Conservation (phyloP, 2,888 invertebrate genomes). For the Ophonus ardosiacus region DNA sequence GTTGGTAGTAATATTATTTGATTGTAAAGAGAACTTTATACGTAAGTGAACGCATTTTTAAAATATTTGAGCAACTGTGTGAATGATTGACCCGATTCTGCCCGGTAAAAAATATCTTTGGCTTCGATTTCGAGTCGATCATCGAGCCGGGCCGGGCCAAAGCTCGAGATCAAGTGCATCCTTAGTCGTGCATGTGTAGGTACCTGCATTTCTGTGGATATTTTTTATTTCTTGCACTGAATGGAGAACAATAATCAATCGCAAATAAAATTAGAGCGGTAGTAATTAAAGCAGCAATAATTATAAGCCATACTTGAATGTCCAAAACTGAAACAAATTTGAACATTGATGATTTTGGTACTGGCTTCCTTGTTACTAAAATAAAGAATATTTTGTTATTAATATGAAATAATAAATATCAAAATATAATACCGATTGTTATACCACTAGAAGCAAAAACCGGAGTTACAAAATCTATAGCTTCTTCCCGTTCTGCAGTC, state of each 20-base stretch:
- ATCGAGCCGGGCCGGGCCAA: too few species aligned
- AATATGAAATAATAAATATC: not conserved
- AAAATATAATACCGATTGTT: constrained; percentile 82
- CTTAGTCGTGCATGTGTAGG: too few species aligned
- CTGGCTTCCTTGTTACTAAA: constrained; percentile 89
- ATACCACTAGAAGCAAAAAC: constrained; percentile 96
- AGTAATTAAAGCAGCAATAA: constrained; percentile 87
- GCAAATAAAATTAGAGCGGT: constrained; percentile 94
- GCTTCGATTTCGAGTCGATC: too few species aligned
- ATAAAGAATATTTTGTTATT: constrained; percentile 64
- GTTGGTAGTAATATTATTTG: too few species aligned
- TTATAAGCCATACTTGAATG: constrained; percentile 92
- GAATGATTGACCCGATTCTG: too few species aligned
- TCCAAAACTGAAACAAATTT: constrained; percentile 95
- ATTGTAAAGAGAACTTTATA: too few species aligned
- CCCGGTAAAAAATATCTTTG: too few species aligned
- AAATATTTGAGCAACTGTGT: too few species aligned
- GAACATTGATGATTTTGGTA: constrained; percentile 89
- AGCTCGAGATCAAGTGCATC: too few species aligned
- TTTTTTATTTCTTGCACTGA: constrained; percentile 90
- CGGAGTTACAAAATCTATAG: constrained; percentile 93
- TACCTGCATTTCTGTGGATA: constrained; percentile 88
- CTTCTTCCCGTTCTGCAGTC: constrained; percentile 94
- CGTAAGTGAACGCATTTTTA: too few species aligned
- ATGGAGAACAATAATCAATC: constrained; percentile 92